Base-by-base conservation (phyloP, 2,888 invertebrate species). In the Drosophila pseudotakahashii region DNA sequence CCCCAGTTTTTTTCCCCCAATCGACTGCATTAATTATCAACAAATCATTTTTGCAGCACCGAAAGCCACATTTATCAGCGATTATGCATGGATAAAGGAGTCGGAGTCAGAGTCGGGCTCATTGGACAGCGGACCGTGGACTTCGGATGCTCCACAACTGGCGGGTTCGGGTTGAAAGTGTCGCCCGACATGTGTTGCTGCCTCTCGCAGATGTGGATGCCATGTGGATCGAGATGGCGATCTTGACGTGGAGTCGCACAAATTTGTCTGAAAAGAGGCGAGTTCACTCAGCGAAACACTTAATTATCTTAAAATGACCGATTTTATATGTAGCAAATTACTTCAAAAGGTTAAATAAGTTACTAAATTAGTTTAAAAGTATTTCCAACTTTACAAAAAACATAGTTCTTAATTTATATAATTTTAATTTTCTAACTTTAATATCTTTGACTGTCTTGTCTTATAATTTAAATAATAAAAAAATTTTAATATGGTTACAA, bases 11-110 rank as follows among this genome's bases (percentile, higher is more conserved):
- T 30, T 26, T 59, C 58, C 51, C 63, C 53, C n/a, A 39, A 26
- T 60, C 61, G 74, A 57, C 80, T 86, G 84, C 81, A 89, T 85
- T 85, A 85, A 85, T 89, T 85, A 85, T 83, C 84, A 77, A 88
- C 89, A 86, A 88, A 88, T 85, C 84, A 85, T 85, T 85, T 88
- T 83, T 74, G 83, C 75, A 73, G 81, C 88, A 76, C 73, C 77
- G 87, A 83, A 80, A 78, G 89, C 73, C 72, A 63, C 83, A 88
- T 84, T 84, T 84, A 87, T 88, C 81, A 84, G 79, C 81, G 81
- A 88, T 84, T 84, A 86, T 88, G 87, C 87, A 87, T 76, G 81
- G 60, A 44, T 51, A 63, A 63, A 58, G 61, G 48, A 52, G 45
- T 47, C 58, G 63, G 48, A 52, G 45, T 47, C 58, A 61, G 48